Evolutionary conservation across 2,113 vertebrate species (phyloP).

Genomic region (Cynoglossus semilaevis): DNA sequence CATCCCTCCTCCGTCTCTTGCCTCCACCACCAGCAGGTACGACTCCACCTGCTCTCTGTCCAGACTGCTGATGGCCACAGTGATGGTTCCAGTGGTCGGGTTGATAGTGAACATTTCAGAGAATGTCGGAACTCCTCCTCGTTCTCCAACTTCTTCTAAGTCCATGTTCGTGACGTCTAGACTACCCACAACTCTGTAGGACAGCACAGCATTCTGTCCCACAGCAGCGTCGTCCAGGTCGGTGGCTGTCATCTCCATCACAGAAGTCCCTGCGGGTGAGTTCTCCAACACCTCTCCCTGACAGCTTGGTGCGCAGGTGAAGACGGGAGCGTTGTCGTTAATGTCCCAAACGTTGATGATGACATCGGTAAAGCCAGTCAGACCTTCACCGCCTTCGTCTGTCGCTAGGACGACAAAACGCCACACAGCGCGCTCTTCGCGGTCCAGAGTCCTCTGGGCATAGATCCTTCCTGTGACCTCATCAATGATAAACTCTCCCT

Average conservation of each 20-base stretch:
- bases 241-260: slow-evolving; percentile 87
- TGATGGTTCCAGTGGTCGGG: slow-evolving; percentile 79
- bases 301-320: slow-evolving; percentile 82
- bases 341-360: slow-evolving; percentile 90
- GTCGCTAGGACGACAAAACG: slow-evolving; percentile 88
- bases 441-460: slow-evolving; percentile 80
- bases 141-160: slow-evolving; percentile 27
- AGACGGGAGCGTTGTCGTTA: slow-evolving; percentile 84
- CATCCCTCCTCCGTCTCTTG: slow-evolving; percentile 85
- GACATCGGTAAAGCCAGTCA: slow-evolving; percentile 88
- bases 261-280: slow-evolving; percentile 74
- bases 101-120: slow-evolving; percentile 81
- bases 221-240: slow-evolving; percentile 85
- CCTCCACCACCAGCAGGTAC: slow-evolving; percentile 83
- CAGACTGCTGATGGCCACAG: slow-evolving; percentile 71
- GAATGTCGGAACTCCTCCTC: slow-evolving; percentile 51
- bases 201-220: slow-evolving; percentile 84
- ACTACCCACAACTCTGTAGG: slow-evolving; percentile 80
- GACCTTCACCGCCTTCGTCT: slow-evolving; percentile 87
- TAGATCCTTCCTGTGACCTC: slow-evolving; percentile 86
- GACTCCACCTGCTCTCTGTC: slow-evolving; percentile 82
- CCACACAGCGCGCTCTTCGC: slow-evolving; percentile 84
- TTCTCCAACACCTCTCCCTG: slow-evolving; percentile 82
- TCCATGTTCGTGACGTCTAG: slow-evolving; percentile 59
- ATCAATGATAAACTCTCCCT: slow-evolving; percentile 85